Evolutionary conservation across 2,797 vertebrate genomes (phyloP).

Genomic region (Hydrolagus colliei): DNA sequence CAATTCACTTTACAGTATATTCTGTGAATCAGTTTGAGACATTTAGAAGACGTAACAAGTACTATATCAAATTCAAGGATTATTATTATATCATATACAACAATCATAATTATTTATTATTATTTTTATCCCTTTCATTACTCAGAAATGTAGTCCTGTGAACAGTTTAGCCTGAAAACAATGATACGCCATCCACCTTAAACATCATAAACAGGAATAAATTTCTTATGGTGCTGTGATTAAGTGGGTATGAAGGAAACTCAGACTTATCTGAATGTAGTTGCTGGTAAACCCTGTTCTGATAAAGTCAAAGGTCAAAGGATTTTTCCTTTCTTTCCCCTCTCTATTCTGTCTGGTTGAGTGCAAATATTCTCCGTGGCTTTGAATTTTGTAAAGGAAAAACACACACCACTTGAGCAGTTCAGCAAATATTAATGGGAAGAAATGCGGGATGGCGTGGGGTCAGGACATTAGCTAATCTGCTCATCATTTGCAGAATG

Average conservation of each 20-base stretch:
- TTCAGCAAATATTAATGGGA: slow-evolving; percentile 24
- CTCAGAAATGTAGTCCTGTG: no score
- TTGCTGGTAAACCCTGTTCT: no score
- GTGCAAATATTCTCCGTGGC: not conserved
- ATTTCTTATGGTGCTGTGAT: not conserved
- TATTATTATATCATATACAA: not conserved
- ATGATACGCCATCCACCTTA: not conserved
- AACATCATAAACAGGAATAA: not conserved
- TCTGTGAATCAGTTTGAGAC: no score
- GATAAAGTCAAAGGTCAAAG: slow-evolving; percentile 14
- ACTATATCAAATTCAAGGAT: no score
- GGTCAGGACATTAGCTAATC: slow-evolving; percentile 28
- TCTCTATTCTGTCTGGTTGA: not conserved
- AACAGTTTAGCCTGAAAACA: not conserved
- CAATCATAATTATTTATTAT: not conserved
- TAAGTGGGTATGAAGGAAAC: not conserved
- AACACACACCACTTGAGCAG: not conserved
- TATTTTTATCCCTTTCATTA: not conserved
- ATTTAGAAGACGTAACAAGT: no score
- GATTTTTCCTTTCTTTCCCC: not conserved
- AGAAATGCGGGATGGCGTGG: not conserved
- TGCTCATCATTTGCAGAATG: slow-evolving; percentile 26
- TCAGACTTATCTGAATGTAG: not conserved
- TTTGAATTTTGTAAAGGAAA: slow-evolving; percentile 21
- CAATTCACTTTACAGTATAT: no score